Conservation (phyloP, 2,888 invertebrate genomes). For the Aleiodes leptofemur region DNA sequence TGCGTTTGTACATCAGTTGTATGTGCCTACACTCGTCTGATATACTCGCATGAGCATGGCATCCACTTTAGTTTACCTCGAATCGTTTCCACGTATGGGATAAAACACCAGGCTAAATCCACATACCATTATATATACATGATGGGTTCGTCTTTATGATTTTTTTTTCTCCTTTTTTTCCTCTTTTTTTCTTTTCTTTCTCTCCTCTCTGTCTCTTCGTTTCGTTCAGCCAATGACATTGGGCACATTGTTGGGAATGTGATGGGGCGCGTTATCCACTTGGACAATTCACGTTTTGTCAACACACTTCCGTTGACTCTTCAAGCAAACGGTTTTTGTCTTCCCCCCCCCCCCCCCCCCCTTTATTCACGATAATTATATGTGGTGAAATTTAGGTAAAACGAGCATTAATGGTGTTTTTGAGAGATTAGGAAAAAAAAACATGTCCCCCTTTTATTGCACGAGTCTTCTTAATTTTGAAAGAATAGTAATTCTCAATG, state of each 20-base stretch:
- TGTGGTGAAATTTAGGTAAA: conserved; percentile 40
- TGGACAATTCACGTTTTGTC: conserved; percentile 44
- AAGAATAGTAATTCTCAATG: not conserved
- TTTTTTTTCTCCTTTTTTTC: too few species aligned
- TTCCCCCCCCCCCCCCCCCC: too few species aligned
- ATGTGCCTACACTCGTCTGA: conserved; percentile 27
- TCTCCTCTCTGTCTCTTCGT: conserved; percentile 13
- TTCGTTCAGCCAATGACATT: not conserved
- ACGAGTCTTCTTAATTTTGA: not conserved
- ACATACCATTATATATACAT: not conserved
- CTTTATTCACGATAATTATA: conserved; percentile 4
- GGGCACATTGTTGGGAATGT: conserved; percentile 11
- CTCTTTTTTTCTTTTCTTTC: too few species aligned
- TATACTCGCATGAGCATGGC: conserved; percentile 20
- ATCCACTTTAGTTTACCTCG: conserved; percentile 7
- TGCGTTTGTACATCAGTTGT: conserved; percentile 30
- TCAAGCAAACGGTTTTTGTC: not conserved
- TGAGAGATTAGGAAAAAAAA: not conserved
- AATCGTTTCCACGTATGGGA: conserved; percentile 29
- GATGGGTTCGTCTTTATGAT: not conserved
- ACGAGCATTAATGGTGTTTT: conserved; percentile 8
- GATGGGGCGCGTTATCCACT: conserved; percentile 22
- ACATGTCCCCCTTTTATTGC: not conserved
- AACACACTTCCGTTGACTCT: conserved; percentile 43
- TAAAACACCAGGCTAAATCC: conserved; percentile 2